Evolutionary conservation across 2,888 invertebrate genomes (phyloP).

Genomic region (Rhodophaea formosa): DNA sequence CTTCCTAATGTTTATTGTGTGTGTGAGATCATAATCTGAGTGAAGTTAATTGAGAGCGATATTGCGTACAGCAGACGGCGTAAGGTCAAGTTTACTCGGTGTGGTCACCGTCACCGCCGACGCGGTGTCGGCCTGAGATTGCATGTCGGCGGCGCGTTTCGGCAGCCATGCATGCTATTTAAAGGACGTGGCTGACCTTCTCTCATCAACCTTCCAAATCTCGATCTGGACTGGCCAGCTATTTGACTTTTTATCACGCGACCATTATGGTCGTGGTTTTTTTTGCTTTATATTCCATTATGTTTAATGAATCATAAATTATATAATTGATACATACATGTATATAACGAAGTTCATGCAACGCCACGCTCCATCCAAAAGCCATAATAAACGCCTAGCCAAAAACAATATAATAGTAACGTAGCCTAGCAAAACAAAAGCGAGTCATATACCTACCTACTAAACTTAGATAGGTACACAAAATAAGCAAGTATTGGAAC

Average conservation of each 20-base stretch:
- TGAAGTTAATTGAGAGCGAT: constrained; percentile 26
- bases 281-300: too few species aligned
- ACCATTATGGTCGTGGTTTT: not conserved
- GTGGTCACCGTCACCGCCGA: too few species aligned
- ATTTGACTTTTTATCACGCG: constrained; percentile 9
- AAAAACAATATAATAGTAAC: too few species aligned
- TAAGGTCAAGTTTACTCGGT: constrained; percentile 16
- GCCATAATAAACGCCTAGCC: too few species aligned
- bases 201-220: constrained; percentile 28
- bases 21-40: constrained; percentile 27
- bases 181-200: constrained; percentile 27
- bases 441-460: too few species aligned
- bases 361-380: too few species aligned
- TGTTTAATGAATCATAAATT: too few species aligned
- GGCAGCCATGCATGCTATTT: constrained; percentile 18
- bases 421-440: too few species aligned
- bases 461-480: too few species aligned
- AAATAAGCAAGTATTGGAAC: too few species aligned
- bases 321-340: too few species aligned
- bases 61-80: not conserved
- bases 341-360: too few species aligned
- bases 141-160: constrained; percentile 18
- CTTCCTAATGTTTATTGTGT: constrained; percentile 26
- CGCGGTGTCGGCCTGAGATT: constrained; percentile 4
- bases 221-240: constrained; percentile 4